Conservation (phyloP, 2,797 vertebrate species). For the Hippoglossus hippoglossus region DNA sequence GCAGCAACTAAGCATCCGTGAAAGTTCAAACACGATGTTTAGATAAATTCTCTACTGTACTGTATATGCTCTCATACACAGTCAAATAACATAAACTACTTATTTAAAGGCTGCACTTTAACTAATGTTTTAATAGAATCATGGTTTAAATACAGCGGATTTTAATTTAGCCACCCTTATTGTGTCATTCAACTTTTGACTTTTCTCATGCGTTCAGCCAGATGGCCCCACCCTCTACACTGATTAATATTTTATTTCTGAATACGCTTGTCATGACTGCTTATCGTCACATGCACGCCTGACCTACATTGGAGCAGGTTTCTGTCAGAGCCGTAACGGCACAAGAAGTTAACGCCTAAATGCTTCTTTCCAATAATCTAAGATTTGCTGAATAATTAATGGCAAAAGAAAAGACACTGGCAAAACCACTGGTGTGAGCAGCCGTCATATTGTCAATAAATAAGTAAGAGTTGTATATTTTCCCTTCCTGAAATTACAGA, state of each 20-base stretch:
- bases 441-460: slow-evolving; percentile 24
- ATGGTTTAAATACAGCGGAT: not conserved
- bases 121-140: not conserved
- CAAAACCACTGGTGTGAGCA: slow-evolving; percentile 11
- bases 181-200: slow-evolving; percentile 42
- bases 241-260: slow-evolving; percentile 81
- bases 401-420: not conserved
- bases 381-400: slow-evolving; percentile 15
- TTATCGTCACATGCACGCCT: slow-evolving; percentile 70
- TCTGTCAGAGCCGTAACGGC: slow-evolving; percentile 35
- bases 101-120: not conserved
- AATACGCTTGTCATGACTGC: slow-evolving; percentile 71
- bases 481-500: slow-evolving; percentile 53
- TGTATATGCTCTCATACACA: not conserved
- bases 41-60: not conserved
- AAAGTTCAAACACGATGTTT: slow-evolving; percentile 12
- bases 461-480: slow-evolving; percentile 28
- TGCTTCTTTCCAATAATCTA: slow-evolving; percentile 28
- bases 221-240: slow-evolving; percentile 61
- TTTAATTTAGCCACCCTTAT: not conserved
- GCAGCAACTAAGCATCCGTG: slow-evolving; percentile 11
- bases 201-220: slow-evolving; percentile 64
- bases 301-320: slow-evolving; percentile 72
- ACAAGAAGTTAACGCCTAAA: slow-evolving; percentile 29
- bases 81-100: not conserved